These are phyloP conservation scores for Promerops cafer DNA, from an alignment of 2,113 vertebrate genomes.

Conservation along the genomic window DNA sequence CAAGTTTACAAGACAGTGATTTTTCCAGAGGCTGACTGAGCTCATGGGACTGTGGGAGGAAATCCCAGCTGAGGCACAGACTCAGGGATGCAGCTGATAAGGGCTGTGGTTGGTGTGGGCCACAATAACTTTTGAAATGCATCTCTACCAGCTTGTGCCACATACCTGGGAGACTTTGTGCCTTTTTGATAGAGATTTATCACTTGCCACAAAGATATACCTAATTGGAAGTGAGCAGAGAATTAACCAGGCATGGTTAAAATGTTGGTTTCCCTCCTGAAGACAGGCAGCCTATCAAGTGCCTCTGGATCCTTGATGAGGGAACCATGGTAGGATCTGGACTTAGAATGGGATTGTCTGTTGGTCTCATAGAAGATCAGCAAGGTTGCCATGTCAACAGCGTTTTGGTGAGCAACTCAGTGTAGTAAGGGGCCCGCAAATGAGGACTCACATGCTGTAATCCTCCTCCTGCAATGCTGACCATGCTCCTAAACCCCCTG, in stretches of 20 bases:
- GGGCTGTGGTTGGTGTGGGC: background rate
- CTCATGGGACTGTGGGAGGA: conserved; percentile 24
- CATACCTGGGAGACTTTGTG: background rate
- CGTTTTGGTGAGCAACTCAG: background rate
- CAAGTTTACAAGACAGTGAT: conserved; percentile 34
- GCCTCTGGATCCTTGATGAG: background rate
- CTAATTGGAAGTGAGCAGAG: background rate
- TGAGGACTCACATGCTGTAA: background rate
- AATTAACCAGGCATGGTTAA: background rate
- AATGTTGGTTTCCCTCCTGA: background rate
- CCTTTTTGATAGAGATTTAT: background rate
- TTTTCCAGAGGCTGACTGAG: conserved; percentile 17
- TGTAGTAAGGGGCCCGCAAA: background rate
- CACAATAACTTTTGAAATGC: background rate
- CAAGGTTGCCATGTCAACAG: background rate
- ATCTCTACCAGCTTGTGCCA: background rate
- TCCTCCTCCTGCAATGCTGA: background rate
- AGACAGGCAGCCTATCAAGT: background rate
- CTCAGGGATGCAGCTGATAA: background rate
- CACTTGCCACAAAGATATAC: background rate
- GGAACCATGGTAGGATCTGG: background rate
- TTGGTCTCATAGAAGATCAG: background rate
- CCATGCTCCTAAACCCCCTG: background rate
- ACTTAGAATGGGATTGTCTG: background rate
- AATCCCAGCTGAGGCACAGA: background rate